Conservation (phyloP, 2,888 invertebrate genomes). For the Azorinus chamasolen region DNA sequence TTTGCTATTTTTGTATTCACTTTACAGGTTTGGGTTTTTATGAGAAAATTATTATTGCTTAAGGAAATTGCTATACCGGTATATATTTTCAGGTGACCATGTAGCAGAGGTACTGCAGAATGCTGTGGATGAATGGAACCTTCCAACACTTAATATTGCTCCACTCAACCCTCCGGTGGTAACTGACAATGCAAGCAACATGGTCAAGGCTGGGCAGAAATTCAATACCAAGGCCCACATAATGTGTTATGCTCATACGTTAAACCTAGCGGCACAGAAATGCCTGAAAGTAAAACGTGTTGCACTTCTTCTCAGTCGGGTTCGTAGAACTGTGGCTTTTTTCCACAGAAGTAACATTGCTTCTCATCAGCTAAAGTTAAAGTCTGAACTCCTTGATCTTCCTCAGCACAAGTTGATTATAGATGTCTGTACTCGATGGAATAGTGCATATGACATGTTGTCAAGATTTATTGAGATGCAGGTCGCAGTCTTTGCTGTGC, state of each 20-base stretch:
- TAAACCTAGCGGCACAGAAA: constrained; percentile 45
- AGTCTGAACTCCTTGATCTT: constrained; percentile 24
- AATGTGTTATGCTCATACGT: constrained; percentile 47
- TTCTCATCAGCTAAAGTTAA: constrained; percentile 14
- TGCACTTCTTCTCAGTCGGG: constrained; percentile 10
- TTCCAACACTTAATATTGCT: background rate
- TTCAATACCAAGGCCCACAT: constrained; percentile 7
- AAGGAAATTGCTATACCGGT: too few relatives aligned
- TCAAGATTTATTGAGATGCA: constrained; percentile 27
- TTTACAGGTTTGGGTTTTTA: too few relatives aligned
- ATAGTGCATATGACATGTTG: constrained; percentile 38
- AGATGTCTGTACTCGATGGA: constrained; percentile 40
- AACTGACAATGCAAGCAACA: constrained; percentile 48
- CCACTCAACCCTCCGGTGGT: constrained; percentile 12
- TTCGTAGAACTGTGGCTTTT: constrained; percentile 31
- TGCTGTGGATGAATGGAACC: constrained; percentile 19
- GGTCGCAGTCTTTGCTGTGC: constrained; percentile 29
- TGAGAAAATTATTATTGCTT: too few relatives aligned
- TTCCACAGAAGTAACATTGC: constrained; percentile 45
- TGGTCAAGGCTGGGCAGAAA: constrained; percentile 27
- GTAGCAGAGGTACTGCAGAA: constrained; percentile 5
- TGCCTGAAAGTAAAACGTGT: constrained; percentile 29
- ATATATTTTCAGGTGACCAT: too few relatives aligned
- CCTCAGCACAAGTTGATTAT: constrained; percentile 44
- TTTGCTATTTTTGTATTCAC: too few relatives aligned